phyloP scores from a whole-genome alignment of 2,888 invertebrate species.

The Cephus pygmeus region DNA sequence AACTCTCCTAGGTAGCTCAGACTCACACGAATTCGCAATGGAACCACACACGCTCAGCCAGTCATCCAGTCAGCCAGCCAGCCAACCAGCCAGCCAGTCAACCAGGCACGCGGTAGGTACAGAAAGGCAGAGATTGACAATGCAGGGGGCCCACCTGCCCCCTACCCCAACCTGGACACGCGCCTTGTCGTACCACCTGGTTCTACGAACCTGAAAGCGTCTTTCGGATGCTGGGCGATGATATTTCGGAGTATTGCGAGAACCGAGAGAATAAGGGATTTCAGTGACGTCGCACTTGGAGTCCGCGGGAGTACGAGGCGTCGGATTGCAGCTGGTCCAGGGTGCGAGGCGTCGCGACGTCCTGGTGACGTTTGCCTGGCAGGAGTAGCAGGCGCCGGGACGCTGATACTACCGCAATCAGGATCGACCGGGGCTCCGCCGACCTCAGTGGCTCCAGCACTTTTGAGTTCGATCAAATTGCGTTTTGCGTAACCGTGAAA shows the following conservation, averaged over 20 bases:
- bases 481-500: slow-evolving; percentile 36
- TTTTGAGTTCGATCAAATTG: slow-evolving; percentile 18
- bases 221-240: neutral
- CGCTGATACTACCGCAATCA: slow-evolving; percentile 55
- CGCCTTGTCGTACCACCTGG: slow-evolving; percentile 61
- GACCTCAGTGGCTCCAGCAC: neutral
- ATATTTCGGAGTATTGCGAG: too few species aligned
- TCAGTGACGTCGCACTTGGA: too few species aligned
- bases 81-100: slow-evolving; percentile 5
- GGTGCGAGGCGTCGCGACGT: too few species aligned
- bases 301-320: slow-evolving; percentile 24
- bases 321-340: slow-evolving; percentile 38
- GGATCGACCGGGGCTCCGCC: slow-evolving; percentile 39
- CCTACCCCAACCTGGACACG: slow-evolving; percentile 61
- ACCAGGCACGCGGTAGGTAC: slow-evolving; percentile 26
- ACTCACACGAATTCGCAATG: slow-evolving; percentile 10
- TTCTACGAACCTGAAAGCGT: slow-evolving; percentile 30
- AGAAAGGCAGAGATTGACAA: slow-evolving; percentile 64
- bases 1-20: neutral
- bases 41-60: slow-evolving; percentile 20
- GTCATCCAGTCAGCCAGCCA: neutral
- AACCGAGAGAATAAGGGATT: too few species aligned
- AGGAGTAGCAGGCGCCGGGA: slow-evolving; percentile 41
- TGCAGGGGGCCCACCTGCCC: slow-evolving; percentile 66
- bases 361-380: slow-evolving; percentile 11